phyloP scores from a whole-genome alignment of 2,888 invertebrate species.

The Atrina japonica region DNA sequence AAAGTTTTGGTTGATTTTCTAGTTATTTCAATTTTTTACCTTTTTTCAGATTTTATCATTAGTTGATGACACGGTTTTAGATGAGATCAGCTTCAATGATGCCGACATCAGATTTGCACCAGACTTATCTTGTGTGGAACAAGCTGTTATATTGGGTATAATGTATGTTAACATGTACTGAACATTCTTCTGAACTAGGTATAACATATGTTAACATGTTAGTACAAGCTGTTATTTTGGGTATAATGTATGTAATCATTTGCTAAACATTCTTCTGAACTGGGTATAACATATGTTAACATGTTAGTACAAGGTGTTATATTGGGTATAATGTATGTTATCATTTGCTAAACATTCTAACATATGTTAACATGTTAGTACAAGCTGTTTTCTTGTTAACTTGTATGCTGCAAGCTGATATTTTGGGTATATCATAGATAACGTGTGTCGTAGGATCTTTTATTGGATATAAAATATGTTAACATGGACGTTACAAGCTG shows the following conservation, averaged over 20 bases:
- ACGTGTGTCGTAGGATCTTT: no score
- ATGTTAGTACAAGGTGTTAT: conserved; percentile 85
- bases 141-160: conserved; percentile 89
- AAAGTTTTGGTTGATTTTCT: not conserved
- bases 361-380: conserved; percentile 61
- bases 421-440: no score
- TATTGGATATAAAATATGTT: no score
- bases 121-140: conserved; percentile 84
- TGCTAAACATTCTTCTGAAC: not conserved
- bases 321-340: conserved; percentile 87
- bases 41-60: conserved; percentile 84
- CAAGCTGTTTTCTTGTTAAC: conserved; percentile 86
- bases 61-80: conserved; percentile 93
- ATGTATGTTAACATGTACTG: conserved; percentile 84
- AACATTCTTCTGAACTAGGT: not conserved
- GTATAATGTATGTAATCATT: conserved; percentile 86
- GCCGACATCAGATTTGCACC: conserved; percentile 72
- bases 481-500: no score
- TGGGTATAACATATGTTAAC: not conserved
- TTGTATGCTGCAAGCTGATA: no score
- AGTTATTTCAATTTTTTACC: not conserved
- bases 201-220: conserved; percentile 13
- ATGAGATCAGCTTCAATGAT: conserved; percentile 88
- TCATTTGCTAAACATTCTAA: not conserved
- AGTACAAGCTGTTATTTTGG: conserved; percentile 87